These are phyloP conservation scores for Lonchura striata DNA, from an alignment of 2,113 vertebrate genomes.

Conservation along the genomic window DNA sequence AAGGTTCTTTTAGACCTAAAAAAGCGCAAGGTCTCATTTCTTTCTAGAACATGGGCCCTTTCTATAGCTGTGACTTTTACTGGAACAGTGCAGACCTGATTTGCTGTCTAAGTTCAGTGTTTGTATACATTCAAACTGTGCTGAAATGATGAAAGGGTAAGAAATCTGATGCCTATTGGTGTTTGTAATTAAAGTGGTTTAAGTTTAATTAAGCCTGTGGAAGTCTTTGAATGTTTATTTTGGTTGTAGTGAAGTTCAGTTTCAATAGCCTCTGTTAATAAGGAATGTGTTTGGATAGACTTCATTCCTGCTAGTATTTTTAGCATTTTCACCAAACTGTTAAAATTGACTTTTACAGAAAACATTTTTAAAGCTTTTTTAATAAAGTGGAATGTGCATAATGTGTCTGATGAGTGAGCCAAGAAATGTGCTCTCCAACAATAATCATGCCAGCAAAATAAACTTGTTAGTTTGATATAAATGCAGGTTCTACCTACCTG, in stretches of 20 bases:
- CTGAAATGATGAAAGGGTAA: neutral
- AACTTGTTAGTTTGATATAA: accelerated
- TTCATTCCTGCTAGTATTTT: neutral
- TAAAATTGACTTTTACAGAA: neutral
- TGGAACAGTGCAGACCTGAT: neutral
- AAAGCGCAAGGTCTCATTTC: neutral
- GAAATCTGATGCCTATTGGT: neutral
- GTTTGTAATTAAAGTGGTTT: neutral
- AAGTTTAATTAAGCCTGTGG: neutral
- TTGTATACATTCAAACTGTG: neutral
- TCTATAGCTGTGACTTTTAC: neutral
- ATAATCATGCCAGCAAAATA: neutral
- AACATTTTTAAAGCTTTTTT: neutral
- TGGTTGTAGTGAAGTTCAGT: neutral
- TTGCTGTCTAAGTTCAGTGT: neutral
- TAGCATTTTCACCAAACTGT: neutral
- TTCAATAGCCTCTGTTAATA: neutral
- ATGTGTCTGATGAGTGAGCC: neutral
- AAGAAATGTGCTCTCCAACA: neutral
- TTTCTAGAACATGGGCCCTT: neutral
- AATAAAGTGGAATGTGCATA: neutral
- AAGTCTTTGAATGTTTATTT: neutral
- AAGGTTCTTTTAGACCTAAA: neutral
- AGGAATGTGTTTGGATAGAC: neutral
- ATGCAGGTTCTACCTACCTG: neutral